Evolutionary conservation across 92 coral and sea anemone genomes (phyloP), one percentile per base, ranked within the genome.

Genomic region (Parazoanthus swiftii): DNA sequence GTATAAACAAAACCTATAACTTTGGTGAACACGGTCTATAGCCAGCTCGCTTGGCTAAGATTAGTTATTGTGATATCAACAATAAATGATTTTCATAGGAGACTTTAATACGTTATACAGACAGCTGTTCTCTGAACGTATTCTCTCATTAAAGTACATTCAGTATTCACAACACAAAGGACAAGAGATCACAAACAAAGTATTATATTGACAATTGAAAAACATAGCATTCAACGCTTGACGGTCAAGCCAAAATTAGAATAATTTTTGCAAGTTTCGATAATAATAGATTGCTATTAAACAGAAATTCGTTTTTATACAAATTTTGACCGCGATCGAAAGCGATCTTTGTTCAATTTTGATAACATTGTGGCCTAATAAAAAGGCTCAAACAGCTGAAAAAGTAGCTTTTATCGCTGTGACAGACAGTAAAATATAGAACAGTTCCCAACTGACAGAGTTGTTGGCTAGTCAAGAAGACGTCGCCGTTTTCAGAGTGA

Each of bases 391-490:
- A 42, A 76, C 86, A 82, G 86, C 76, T 82, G 86, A n/a, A 23
- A 38, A 82, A 82, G 67, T 63, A 82, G 44, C 48, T 39, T 82
- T 36, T 65, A 71, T 15, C 86, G 16, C 86, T 56, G 58, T 82
- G 75, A 82, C 86, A 67, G 74, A n/a, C 63, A 44, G 58, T 66
- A 48, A 37, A 67, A 38, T 82, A 21, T 67, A 38, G 25, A 39
- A 82, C 48, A 66, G 75, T 51, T 63, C 65, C 42, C 86, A 67
- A 20, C 65, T 82, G 51, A 48, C 11, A 11, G 66, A 78, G 29
- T 26, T 79, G 65, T 79, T 29, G 66, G 8, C 63, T 50, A 3
- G 65, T 79, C 51, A 48, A 48, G 51, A 7, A 6, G 7, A 48
- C 51, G 51, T 48, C 51, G 51, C 9, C 8, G 10, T 48, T 48